phyloP scores from a whole-genome alignment of 2,888 invertebrate species.

The Bedellia somnulentella region DNA sequence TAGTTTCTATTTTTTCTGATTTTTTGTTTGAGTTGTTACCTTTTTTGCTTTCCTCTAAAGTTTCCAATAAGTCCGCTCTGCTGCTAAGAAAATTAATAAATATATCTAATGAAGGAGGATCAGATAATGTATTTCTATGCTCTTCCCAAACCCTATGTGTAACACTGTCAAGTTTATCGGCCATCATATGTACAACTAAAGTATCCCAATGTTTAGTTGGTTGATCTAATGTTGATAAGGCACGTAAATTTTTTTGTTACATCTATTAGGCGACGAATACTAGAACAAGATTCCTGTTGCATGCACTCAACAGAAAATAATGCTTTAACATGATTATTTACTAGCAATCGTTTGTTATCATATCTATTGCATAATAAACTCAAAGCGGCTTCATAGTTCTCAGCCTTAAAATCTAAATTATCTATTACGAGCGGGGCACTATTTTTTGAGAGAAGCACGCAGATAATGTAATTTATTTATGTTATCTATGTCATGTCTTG shows the following conservation, averaged over 20 bases:
- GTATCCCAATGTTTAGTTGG: no score
- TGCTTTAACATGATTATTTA: slow-evolving; percentile 12
- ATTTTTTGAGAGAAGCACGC: neutral
- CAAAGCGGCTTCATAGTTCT: slow-evolving; percentile 1
- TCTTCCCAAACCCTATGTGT: slow-evolving; percentile 5
- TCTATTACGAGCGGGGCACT: neutral
- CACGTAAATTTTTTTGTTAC: slow-evolving; percentile 9
- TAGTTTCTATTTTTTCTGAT: no score
- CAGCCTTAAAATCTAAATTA: no score
- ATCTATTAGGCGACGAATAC: slow-evolving; percentile 9
- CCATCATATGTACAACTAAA: no score
- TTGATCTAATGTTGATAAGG: no score
- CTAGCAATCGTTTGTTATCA: slow-evolving; percentile 11
- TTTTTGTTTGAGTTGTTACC: no score
- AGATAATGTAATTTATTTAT: no score
- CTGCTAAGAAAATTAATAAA: slow-evolving; percentile 4
- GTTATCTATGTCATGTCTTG: neutral
- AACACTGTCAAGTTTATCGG: slow-evolving; percentile 7
- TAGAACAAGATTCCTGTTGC: slow-evolving; percentile 8
- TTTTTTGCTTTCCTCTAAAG: no score
- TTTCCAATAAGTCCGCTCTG: no score
- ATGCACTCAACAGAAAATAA: slow-evolving; percentile 12
- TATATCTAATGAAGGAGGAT: neutral
- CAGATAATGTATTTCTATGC: slow-evolving; percentile 1
- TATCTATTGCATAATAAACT: neutral